These are phyloP conservation scores for Falco peregrinus DNA, from an alignment of 2,797 vertebrate species.

Conservation along the genomic window DNA sequence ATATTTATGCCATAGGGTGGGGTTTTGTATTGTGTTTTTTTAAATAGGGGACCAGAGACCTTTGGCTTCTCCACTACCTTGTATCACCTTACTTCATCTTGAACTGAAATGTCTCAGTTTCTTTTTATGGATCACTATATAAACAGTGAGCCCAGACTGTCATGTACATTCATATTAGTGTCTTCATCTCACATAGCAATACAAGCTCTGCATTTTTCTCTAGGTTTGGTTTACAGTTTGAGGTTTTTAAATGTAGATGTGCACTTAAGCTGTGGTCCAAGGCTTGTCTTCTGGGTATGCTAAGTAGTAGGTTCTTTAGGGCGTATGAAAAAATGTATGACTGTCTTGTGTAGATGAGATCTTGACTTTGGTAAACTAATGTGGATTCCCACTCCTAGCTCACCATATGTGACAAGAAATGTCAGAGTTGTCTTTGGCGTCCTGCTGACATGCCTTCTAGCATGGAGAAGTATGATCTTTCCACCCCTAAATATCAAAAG, in stretches of 20 bases:
- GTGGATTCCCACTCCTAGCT: too few relatives aligned
- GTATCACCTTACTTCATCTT: neutral
- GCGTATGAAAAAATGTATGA: accelerated
- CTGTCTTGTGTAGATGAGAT: neutral
- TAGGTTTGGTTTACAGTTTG: neutral
- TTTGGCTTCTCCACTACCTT: neutral
- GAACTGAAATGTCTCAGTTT: neutral
- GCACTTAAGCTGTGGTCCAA: neutral
- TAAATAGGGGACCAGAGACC: neutral
- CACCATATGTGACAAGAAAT: neutral
- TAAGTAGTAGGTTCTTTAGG: neutral
- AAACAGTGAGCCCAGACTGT: neutral
- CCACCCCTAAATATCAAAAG: neutral
- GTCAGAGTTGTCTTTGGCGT: neutral
- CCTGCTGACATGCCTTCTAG: neutral
- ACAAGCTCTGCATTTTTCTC: too few relatives aligned
- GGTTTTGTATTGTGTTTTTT: neutral
- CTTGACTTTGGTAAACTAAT: too few relatives aligned
- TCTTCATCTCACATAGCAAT: neutral
- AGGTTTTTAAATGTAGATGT: neutral
- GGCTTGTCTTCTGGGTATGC: neutral
- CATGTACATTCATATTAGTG: neutral
- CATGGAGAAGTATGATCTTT: neutral
- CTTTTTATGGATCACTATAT: neutral
- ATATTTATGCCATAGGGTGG: neutral